Evolutionary conservation across 2,888 invertebrate genomes (phyloP), one percentile per base, ranked within the genome.

Genomic region (Byasa hedistus): DNA sequence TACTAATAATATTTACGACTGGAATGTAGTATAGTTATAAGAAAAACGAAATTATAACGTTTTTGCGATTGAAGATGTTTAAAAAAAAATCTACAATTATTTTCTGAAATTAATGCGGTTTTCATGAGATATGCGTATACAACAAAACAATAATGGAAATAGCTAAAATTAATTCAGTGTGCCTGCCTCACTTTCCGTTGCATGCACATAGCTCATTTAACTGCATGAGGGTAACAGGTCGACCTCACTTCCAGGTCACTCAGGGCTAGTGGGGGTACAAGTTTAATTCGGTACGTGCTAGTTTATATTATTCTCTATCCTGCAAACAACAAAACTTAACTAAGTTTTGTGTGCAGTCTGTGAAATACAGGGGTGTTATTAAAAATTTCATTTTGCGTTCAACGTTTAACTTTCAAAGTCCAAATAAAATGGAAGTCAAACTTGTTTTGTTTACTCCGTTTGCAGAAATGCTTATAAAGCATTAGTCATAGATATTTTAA

Each of bases 221-320:
- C 73, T 71, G 69, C 69, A 74, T 68, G 72, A 78, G 86, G 87
- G 86, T 86, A 85, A 85, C 86, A 86, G 81, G 85, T 84, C 80
- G 83, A 73, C 81, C 82, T 80, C 75, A 76, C 79, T 81, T 76
- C 76, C 79, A 78, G 82, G 83, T 84, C 83, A 82, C 74, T 74
- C 76, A 70, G 72, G 73, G 76, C 73, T 71, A 66, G 73, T 72
- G 69, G 62, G 57, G 51, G 60, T 32, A 66, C 57, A 61, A 64
- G 64, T 64, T 64, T 58, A 64, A 66, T 66, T 63, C 21, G 54
- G 63, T 39, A 62, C 55, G 66, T 66, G 65, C 65, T 52, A 65
- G 23, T 52, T 39, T 54, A 58, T 61, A 66, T 61, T 54, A 57
- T 58, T 61, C 48, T 27, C 39, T 61, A 61, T 61, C 21, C 60